Percentiles rank a stretch among this genome's conserved stretches.
Conservation (phyloP, 2,888 invertebrate species). For the Microplitis deprimator region DNA sequence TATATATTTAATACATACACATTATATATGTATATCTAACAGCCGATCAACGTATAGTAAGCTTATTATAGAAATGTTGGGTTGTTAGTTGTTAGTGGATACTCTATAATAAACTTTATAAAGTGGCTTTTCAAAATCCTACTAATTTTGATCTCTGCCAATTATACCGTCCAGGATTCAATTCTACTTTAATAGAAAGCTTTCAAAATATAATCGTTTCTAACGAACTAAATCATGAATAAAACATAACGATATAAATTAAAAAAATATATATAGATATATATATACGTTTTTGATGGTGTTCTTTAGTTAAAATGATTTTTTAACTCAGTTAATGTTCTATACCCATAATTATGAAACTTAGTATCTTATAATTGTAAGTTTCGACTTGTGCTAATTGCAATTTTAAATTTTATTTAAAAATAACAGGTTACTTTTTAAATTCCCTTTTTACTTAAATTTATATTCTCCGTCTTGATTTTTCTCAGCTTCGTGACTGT, state of each 20-base stretch:
- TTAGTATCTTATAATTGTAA: constrained; percentile 18
- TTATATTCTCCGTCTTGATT: constrained; percentile 4
- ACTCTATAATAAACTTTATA: constrained; percentile 30
- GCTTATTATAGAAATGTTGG: constrained; percentile 28
- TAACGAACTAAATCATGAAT: neutral
- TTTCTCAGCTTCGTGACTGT: constrained; percentile 16
- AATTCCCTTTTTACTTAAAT: constrained; percentile 1
- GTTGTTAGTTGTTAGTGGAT: constrained; percentile 18
- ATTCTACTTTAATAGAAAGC: neutral
- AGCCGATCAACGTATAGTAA: constrained; percentile 27
- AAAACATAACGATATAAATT: neutral
- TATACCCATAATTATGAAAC: constrained; percentile 7
- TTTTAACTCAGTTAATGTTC: constrained; percentile 32
- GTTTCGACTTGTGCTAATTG: constrained; percentile 17
- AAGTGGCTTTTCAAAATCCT: constrained; percentile 21
- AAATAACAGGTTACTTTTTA: constrained; percentile 20
- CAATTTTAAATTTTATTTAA: too few relatives aligned
- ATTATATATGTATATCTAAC: neutral
- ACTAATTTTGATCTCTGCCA: neutral
- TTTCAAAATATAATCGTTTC: neutral
- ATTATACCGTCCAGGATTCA: neutral
- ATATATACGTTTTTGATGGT: neutral
- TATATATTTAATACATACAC: too few relatives aligned
- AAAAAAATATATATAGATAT: neutral
- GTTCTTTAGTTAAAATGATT: constrained; percentile 41